Conservation (phyloP, 2,888 invertebrate genomes). For the Hemistola chrysoprasaria region DNA sequence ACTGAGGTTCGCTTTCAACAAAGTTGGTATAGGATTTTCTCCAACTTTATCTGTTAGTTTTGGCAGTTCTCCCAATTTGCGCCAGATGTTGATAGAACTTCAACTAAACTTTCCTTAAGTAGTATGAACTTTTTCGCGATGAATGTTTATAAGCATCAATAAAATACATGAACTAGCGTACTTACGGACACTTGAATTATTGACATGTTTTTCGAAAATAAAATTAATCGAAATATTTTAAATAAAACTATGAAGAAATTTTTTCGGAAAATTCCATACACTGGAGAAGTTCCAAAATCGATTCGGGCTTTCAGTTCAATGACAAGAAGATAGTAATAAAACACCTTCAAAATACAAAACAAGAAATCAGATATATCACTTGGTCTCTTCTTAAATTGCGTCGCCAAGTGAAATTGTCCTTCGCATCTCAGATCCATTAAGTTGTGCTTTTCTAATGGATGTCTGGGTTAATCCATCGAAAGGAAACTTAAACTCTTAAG, state of each 20-base stretch:
- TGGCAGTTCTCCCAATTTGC: constrained; percentile 64
- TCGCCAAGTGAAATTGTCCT: neutral
- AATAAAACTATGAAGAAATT: no score
- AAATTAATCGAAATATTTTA: no score
- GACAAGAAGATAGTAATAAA: no score
- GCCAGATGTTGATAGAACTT: constrained; percentile 61
- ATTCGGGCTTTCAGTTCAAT: no score
- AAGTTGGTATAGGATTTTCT: constrained; percentile 53
- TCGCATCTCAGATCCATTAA: constrained; percentile 12
- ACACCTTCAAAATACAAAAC: no score
- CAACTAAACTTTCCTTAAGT: constrained; percentile 46
- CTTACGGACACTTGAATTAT: no score
- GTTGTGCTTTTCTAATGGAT: constrained; percentile 28
- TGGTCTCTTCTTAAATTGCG: no score
- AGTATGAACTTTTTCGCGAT: constrained; percentile 31
- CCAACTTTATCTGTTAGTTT: constrained; percentile 42
- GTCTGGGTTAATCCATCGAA: constrained; percentile 32
- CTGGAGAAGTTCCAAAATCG: no score
- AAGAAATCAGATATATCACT: no score
- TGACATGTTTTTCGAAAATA: no score
- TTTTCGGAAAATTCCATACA: no score
- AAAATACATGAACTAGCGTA: no score
- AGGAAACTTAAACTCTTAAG: constrained; percentile 34
- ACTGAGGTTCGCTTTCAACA: constrained; percentile 30
- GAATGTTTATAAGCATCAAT: constrained; percentile 35